A percentile compares a stretch with the other conserved stretches of the same genome.
Conservation (phyloP, 92 coral and sea anemone species). For the Nematostella vectensis region DNA sequence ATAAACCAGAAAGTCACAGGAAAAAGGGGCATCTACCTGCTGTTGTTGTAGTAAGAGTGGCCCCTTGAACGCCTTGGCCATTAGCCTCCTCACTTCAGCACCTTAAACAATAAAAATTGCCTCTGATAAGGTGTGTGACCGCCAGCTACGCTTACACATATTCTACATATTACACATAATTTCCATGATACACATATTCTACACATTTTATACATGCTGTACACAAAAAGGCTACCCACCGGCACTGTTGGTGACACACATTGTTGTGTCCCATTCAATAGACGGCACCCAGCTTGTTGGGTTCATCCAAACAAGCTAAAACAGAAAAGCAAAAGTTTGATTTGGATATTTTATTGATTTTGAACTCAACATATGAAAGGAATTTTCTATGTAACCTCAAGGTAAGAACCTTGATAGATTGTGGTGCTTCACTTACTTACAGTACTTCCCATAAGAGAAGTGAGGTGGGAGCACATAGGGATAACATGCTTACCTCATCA, state of each 20-base stretch:
- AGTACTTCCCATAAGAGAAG: no score
- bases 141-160: neutral
- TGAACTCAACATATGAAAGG: no score
- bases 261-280: slow-evolving; percentile 88
- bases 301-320: slow-evolving; percentile 94
- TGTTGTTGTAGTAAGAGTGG: slow-evolving; percentile 85
- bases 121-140: neutral
- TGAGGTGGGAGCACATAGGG: no score
- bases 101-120: slow-evolving; percentile 46
- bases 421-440: neutral
- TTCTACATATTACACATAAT: no score
- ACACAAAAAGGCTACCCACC: no score
- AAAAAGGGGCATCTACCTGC: no score
- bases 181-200: no score
- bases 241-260: slow-evolving; percentile 92
- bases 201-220: no score
- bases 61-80: slow-evolving; percentile 96
- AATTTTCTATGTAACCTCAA: no score
- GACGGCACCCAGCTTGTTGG: slow-evolving; percentile 69
- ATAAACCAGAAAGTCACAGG: no score
- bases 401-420: neutral
- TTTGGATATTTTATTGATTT: no score
- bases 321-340: slow-evolving; percentile 6
- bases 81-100: slow-evolving; percentile 89
- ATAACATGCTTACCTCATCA: no score